Conservation (phyloP, 1,140 invertebrate species). For the Scaptomyza graminum region DNA sequence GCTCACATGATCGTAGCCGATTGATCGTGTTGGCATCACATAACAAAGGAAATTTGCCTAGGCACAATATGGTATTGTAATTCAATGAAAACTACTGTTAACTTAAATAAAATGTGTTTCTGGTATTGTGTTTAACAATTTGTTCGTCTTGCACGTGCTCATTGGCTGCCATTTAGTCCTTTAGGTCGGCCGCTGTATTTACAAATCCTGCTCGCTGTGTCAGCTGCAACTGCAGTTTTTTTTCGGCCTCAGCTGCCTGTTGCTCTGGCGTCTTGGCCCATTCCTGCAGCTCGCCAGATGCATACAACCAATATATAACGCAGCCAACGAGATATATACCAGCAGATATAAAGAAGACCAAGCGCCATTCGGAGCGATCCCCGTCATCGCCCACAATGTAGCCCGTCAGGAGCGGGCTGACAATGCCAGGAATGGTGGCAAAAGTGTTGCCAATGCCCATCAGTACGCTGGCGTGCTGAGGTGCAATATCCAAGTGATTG, state of each 20-base stretch:
- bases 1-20: slow-evolving; percentile 60
- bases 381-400: slow-evolving; percentile 88
- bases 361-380: slow-evolving; percentile 91
- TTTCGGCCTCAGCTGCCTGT: slow-evolving; percentile 60
- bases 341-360: slow-evolving; percentile 93
- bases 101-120: slow-evolving; percentile 40
- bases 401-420: slow-evolving; percentile 92
- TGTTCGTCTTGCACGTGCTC: slow-evolving; percentile 5
- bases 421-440: slow-evolving; percentile 93
- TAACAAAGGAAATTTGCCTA: slow-evolving; percentile 60
- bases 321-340: slow-evolving; percentile 91
- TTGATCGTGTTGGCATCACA: slow-evolving; percentile 66
- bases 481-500: slow-evolving; percentile 94
- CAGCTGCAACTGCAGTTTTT: slow-evolving; percentile 63
- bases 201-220: slow-evolving; percentile 59
- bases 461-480: slow-evolving; percentile 91
- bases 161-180: slow-evolving; percentile 47
- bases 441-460: slow-evolving; percentile 96
- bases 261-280: slow-evolving; percentile 87
- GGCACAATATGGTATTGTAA: slow-evolving; percentile 49
- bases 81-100: slow-evolving; percentile 30
- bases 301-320: slow-evolving; percentile 91
- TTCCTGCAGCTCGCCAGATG: slow-evolving; percentile 90
- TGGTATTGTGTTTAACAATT: slow-evolving; percentile 29
- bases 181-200: slow-evolving; percentile 67